Percentiles rank a stretch among this genome's conserved stretches.
These are phyloP conservation scores for Echeneis naucrates DNA, from an alignment of 2,797 vertebrate genomes.

Conservation along the genomic window DNA sequence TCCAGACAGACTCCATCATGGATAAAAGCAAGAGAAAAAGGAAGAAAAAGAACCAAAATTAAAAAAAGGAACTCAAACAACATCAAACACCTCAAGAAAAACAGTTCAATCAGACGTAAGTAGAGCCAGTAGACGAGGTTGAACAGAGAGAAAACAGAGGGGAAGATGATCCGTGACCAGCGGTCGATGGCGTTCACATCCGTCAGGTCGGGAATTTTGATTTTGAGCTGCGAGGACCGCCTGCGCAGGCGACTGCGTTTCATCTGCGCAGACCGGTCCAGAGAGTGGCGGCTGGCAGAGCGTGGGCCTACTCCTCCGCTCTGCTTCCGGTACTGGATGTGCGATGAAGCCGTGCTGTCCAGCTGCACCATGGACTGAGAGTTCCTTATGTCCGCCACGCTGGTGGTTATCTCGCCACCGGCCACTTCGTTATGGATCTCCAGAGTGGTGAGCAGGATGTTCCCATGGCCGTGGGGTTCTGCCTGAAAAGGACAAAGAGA, in stretches of 20 bases:
- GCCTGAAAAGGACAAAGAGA: constrained; percentile 79
- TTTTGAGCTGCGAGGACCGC: constrained; percentile 94
- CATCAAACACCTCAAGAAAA: constrained; percentile 53
- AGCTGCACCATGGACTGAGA: constrained; percentile 90
- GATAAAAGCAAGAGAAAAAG: constrained; percentile 73
- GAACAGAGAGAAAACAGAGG: constrained; percentile 95
- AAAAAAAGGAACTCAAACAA: constrained; percentile 39
- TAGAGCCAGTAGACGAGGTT: constrained; percentile 98
- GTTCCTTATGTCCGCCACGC: constrained; percentile 90
- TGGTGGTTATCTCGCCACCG: constrained; percentile 90
- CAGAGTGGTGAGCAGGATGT: constrained; percentile 92
- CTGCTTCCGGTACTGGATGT: constrained; percentile 95
- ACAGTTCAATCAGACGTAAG: constrained; percentile 85
- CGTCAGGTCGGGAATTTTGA: constrained; percentile 96
- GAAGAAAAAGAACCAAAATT: constrained; percentile 51
- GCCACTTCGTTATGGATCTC: constrained; percentile 95
- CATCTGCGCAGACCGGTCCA: constrained; percentile 86
- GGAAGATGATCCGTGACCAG: constrained; percentile 97
- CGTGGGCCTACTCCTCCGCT: constrained; percentile 83
- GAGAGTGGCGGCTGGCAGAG: constrained; percentile 86
- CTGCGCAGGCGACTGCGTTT: constrained; percentile 92
- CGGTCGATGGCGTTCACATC: constrained; percentile 97
- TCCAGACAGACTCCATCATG: constrained; percentile 51
- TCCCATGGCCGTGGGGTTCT: constrained; percentile 92
- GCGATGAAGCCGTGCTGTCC: constrained; percentile 89